Evolutionary conservation across 2,888 invertebrate genomes (phyloP).

Genomic region (Tinea semifulvella): DNA sequence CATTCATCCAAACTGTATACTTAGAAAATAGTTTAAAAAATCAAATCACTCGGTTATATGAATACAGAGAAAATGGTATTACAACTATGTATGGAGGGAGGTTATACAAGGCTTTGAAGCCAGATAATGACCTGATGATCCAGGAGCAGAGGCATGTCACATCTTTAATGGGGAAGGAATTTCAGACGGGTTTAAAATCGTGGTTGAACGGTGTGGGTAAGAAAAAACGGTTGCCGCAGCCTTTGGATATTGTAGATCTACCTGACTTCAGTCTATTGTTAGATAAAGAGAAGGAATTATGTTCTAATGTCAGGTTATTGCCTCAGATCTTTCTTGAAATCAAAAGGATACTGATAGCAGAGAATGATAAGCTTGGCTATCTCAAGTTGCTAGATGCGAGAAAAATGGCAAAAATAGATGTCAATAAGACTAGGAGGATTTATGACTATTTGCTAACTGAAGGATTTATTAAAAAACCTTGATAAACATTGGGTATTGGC

Average conservation of each 20-base stretch:
- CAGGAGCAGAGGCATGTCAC: slow-evolving; percentile 53
- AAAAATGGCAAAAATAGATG: slow-evolving; percentile 88
- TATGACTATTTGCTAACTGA: slow-evolving; percentile 79
- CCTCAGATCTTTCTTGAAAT: slow-evolving; percentile 84
- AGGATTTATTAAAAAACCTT: slow-evolving; percentile 71
- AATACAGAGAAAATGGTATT: slow-evolving; percentile 77
- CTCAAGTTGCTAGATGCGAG: slow-evolving; percentile 84
- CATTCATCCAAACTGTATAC: slow-evolving; percentile 78
- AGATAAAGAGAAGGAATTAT: slow-evolving; percentile 77
- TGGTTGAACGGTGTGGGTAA: slow-evolving; percentile 29
- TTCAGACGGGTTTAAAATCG: slow-evolving; percentile 39
- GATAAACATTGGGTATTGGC: no score
- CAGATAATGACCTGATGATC: slow-evolving; percentile 63
- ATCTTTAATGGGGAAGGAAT: slow-evolving; percentile 41
- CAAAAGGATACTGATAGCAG: slow-evolving; percentile 75
- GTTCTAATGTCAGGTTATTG: slow-evolving; percentile 76
- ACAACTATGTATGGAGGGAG: slow-evolving; percentile 69
- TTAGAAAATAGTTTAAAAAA: slow-evolving; percentile 74
- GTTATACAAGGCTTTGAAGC: slow-evolving; percentile 72
- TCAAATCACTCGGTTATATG: slow-evolving; percentile 67
- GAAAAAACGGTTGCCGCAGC: slow-evolving; percentile 48
- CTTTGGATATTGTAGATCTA: slow-evolving; percentile 73
- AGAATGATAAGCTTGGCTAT: slow-evolving; percentile 79
- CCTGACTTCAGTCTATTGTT: slow-evolving; percentile 82
- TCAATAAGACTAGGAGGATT: slow-evolving; percentile 90